phyloP scores from a whole-genome alignment of 2,113 vertebrate genomes.

The Sula dactylatra region DNA sequence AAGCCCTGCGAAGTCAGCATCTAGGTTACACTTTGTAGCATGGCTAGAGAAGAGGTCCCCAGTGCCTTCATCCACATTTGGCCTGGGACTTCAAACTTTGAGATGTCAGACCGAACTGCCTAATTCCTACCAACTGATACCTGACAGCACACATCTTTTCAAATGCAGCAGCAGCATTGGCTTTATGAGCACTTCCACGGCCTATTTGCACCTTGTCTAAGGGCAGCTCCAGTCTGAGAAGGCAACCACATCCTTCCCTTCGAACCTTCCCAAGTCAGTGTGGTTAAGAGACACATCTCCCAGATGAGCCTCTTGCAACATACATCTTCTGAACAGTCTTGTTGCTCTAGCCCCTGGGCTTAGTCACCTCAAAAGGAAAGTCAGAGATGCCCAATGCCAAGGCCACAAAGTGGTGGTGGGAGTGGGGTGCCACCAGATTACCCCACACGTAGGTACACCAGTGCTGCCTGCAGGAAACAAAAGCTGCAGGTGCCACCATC shows the following conservation, averaged over 20 bases:
- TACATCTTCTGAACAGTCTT: background rate
- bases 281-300: background rate
- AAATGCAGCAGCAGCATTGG: background rate
- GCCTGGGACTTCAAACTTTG: background rate
- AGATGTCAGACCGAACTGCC: background rate
- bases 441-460: rapidly evolving
- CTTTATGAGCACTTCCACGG: background rate
- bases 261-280: background rate
- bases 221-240: background rate
- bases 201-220: background rate
- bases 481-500: background rate
- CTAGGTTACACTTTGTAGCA: background rate
- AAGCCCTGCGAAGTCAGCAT: background rate
- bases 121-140: background rate
- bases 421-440: background rate
- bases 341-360: background rate
- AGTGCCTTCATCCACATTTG: background rate
- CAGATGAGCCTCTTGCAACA: background rate
- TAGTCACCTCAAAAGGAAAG: background rate
- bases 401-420: background rate
- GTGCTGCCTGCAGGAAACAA: background rate
- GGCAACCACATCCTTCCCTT: background rate
- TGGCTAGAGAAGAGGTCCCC: background rate
- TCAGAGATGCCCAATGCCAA: background rate
- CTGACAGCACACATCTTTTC: background rate